A percentile compares a stretch with the other conserved stretches of the same genome.
These are phyloP conservation scores for Sarcoramphus papa DNA, from an alignment of 2,797 vertebrate species.

Conservation along the genomic window DNA sequence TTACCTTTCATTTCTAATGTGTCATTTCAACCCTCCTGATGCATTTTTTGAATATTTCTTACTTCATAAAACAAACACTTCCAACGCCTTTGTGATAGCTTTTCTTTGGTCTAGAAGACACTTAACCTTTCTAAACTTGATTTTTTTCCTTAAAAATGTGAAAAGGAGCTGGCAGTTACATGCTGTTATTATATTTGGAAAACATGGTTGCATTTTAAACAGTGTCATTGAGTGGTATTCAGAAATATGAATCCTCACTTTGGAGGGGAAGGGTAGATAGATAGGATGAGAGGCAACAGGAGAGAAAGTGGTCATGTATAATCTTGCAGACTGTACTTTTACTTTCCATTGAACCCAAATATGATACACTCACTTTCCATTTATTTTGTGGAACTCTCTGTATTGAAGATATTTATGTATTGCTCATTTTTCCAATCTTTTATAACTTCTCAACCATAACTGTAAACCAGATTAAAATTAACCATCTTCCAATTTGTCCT, in stretches of 20 bases:
- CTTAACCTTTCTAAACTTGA: background rate
- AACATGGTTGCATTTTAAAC: background rate
- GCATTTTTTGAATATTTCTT: background rate
- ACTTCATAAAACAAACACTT: background rate
- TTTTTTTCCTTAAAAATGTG: background rate
- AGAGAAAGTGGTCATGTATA: background rate
- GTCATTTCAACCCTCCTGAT: background rate
- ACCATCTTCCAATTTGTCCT: background rate
- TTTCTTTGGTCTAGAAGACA: background rate
- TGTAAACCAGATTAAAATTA: slow-evolving; percentile 11
- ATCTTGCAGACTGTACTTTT: background rate
- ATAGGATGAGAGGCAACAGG: background rate
- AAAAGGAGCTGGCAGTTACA: background rate
- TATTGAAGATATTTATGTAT: background rate
- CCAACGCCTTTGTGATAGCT: background rate
- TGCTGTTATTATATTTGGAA: background rate
- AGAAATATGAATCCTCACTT: background rate
- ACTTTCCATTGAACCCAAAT: background rate
- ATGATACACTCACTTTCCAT: background rate
- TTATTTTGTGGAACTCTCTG: background rate
- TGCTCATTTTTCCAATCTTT: background rate
- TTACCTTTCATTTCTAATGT: background rate
- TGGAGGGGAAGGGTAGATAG: background rate
- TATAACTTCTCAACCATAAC: background rate
- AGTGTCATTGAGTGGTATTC: background rate